phyloP scores from a whole-genome alignment of 2,888 invertebrate species.

The Meandrusa payeni region DNA sequence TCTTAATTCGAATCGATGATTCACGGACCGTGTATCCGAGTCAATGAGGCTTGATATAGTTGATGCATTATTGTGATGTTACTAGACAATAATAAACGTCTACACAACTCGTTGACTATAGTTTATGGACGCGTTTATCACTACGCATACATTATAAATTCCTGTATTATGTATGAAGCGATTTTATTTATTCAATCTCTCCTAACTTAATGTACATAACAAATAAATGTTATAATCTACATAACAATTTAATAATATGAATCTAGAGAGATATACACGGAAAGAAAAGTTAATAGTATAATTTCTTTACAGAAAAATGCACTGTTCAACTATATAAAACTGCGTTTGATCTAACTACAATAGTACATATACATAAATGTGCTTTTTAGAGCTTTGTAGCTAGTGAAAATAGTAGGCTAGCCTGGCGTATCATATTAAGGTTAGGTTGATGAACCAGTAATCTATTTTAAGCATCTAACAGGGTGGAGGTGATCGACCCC shows the following conservation, averaged over 20 bases:
- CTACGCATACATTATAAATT: constrained; percentile 44
- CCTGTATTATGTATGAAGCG: constrained; percentile 25
- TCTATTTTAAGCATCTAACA: no score
- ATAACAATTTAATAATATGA: no score
- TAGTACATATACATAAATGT: no score
- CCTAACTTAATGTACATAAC: constrained; percentile 3
- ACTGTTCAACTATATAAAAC: no score
- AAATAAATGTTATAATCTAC: constrained; percentile 4
- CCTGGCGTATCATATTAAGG: no score
- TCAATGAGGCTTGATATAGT: constrained; percentile 72
- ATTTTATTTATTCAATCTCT: constrained; percentile 17
- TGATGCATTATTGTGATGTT: constrained; percentile 72
- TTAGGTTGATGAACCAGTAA: no score
- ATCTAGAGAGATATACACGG: no score
- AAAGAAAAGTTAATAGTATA: no score
- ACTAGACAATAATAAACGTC: constrained; percentile 67
- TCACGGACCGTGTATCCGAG: constrained; percentile 59
- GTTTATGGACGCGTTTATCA: constrained; percentile 51
- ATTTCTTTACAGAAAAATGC: no score
- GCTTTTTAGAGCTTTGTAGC: no score
- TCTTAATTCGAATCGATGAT: constrained; percentile 56
- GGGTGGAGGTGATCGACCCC: no score
- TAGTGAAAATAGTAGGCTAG: no score
- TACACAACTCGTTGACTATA: constrained; percentile 64
- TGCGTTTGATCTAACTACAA: neutral